Conservation (phyloP, 2,113 vertebrate genomes). For the Cranoglanis bouderius region DNA sequence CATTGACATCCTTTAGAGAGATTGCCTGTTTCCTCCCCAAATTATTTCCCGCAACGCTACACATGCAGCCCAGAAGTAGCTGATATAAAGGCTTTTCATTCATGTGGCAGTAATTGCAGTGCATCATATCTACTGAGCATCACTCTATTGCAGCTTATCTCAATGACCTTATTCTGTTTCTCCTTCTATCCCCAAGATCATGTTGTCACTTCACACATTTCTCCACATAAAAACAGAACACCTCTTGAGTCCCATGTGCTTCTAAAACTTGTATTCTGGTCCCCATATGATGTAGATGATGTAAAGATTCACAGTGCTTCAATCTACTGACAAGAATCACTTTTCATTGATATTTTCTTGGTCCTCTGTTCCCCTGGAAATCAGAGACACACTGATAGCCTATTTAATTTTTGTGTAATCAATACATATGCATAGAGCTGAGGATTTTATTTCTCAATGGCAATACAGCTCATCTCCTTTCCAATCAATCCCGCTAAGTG, state of each 20-base stretch:
- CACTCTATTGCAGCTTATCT: conserved; percentile 65
- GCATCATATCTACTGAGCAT: conserved; percentile 54
- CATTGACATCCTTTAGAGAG: too few species aligned
- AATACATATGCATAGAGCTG: neutral
- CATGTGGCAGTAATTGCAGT: conserved; percentile 56
- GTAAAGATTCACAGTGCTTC: neutral
- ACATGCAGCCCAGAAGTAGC: conserved; percentile 27
- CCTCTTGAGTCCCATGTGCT: neutral
- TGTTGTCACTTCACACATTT: conserved; percentile 17
- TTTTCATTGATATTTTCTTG: neutral
- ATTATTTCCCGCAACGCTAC: too few species aligned
- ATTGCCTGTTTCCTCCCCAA: too few species aligned
- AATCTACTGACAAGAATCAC: neutral
- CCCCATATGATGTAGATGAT: neutral
- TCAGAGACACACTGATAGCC: neutral
- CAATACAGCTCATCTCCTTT: neutral
- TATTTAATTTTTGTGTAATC: neutral
- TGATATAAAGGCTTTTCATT: conserved; percentile 59
- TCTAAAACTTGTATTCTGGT: neutral
- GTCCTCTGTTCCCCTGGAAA: neutral
- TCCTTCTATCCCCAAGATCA: conserved; percentile 42
- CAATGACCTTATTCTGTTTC: conserved; percentile 64
- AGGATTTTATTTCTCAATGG: neutral
- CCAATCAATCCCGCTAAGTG: neutral
- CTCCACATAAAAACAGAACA: neutral